Conservation (phyloP, 2,888 invertebrate species). For the Choristoneura rosaceana region DNA sequence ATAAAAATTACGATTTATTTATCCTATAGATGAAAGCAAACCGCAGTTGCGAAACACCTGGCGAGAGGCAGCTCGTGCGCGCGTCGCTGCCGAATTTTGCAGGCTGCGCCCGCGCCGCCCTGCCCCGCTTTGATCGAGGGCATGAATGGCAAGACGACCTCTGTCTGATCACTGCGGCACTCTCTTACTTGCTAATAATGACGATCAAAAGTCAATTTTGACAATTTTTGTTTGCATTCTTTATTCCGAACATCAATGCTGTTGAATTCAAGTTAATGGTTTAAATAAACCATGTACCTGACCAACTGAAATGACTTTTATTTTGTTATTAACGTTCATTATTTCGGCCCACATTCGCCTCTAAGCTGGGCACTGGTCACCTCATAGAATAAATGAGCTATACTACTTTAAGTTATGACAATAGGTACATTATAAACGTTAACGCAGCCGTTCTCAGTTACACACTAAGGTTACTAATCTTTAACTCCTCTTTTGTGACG, state of each 20-base stretch:
- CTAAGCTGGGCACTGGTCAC: too few relatives aligned
- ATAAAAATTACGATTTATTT: neutral
- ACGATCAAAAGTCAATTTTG: conserved; percentile 17
- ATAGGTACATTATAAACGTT: too few relatives aligned
- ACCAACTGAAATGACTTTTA: too few relatives aligned
- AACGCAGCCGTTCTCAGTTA: too few relatives aligned
- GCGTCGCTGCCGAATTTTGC: conserved; percentile 56
- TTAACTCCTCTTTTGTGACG: neutral
- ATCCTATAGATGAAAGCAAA: conserved; percentile 22
- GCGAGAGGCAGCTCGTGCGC: conserved; percentile 47
- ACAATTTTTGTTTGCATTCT: neutral
- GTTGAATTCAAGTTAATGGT: too few relatives aligned
- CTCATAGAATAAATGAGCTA: too few relatives aligned
- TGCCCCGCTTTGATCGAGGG: conserved; percentile 45
- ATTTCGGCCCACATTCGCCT: too few relatives aligned
- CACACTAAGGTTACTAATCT: too few relatives aligned
- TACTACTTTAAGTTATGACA: too few relatives aligned
- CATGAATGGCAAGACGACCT: conserved; percentile 27
- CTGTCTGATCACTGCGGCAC: conserved; percentile 21
- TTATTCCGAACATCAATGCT: neutral
- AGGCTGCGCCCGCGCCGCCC: conserved; percentile 45
- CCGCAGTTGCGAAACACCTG: conserved; percentile 51
- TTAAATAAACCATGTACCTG: neutral
- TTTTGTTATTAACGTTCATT: too few relatives aligned
- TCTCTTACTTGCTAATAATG: conserved; percentile 26